A percentile compares a stretch with the other conserved stretches of the same genome.
Conservation (phyloP, 2,888 invertebrate species). For the Yponomeuta malinellus region DNA sequence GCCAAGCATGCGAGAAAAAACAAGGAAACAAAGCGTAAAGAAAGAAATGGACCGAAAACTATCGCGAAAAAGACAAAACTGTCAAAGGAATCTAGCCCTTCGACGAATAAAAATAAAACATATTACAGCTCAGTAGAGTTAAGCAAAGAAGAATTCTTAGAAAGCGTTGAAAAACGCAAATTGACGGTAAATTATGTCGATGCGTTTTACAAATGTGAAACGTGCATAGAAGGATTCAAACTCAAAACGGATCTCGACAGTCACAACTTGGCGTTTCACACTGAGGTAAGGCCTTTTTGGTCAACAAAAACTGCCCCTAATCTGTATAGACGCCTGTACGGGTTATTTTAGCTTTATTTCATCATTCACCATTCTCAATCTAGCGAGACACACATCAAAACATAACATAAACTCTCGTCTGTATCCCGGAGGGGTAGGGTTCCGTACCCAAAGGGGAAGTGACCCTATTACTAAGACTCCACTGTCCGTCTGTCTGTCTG, state of each 20-base stretch:
- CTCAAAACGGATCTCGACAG: conserved; percentile 27
- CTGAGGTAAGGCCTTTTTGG: conserved; percentile 29
- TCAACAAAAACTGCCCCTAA: not conserved
- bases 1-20: not conserved
- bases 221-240: conserved; percentile 36
- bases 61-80: conserved; percentile 20
- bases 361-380: too few species aligned
- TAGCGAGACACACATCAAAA: too few species aligned
- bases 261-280: conserved; percentile 37
- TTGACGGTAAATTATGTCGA: conserved; percentile 23
- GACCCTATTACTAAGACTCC: too few species aligned
- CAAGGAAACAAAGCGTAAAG: conserved; percentile 5
- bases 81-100: conserved; percentile 3
- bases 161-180: conserved; percentile 27
- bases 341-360: too few species aligned
- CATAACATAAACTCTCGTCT: too few species aligned
- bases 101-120: conserved; percentile 20
- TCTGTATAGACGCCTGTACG: too few species aligned
- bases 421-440: too few species aligned
- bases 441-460: too few species aligned
- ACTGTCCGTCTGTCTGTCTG: too few species aligned
- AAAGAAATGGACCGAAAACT: conserved; percentile 20
- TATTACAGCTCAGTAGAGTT: conserved; percentile 27
- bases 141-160: conserved; percentile 29
- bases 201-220: conserved; percentile 39